Conservation (phyloP, 2,888 invertebrate genomes). For the Chironomus tentans region DNA sequence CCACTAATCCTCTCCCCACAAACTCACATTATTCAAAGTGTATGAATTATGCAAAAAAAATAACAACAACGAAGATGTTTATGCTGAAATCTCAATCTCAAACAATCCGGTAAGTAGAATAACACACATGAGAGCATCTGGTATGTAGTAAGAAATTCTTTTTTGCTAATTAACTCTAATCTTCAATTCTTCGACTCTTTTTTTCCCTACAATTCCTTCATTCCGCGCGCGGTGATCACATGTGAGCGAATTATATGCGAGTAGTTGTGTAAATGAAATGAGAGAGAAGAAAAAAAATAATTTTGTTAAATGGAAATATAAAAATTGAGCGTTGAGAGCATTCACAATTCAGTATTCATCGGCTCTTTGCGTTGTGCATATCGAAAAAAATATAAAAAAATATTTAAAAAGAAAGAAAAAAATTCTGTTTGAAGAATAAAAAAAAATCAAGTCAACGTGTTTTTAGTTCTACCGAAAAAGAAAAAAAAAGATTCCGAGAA, state of each 20-base stretch:
- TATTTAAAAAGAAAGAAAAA: background rate
- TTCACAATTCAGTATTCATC: background rate
- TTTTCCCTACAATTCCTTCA: background rate
- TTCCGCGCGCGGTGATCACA: background rate
- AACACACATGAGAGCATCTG: background rate
- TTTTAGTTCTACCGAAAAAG: background rate
- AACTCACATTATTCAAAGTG: no score
- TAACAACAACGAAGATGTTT: background rate
- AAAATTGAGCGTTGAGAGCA: conserved; percentile 6
- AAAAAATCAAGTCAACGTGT: background rate
- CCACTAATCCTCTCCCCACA: no score
- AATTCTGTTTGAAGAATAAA: background rate
- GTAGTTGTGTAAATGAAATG: background rate
- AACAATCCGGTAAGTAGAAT: background rate
- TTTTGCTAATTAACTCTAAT: conserved; percentile 2
- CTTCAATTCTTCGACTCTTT: background rate
- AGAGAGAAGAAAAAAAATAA: background rate
- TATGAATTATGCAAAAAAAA: no score
- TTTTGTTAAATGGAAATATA: conserved; percentile 3
- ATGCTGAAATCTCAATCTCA: background rate
- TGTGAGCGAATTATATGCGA: background rate
- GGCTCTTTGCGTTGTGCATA: background rate
- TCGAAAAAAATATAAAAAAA: background rate
- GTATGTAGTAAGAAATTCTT: background rate
- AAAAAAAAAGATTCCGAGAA: background rate